phyloP scores from a whole-genome alignment of 1,140 invertebrate genomes.

The Drosophila lowei region DNA sequence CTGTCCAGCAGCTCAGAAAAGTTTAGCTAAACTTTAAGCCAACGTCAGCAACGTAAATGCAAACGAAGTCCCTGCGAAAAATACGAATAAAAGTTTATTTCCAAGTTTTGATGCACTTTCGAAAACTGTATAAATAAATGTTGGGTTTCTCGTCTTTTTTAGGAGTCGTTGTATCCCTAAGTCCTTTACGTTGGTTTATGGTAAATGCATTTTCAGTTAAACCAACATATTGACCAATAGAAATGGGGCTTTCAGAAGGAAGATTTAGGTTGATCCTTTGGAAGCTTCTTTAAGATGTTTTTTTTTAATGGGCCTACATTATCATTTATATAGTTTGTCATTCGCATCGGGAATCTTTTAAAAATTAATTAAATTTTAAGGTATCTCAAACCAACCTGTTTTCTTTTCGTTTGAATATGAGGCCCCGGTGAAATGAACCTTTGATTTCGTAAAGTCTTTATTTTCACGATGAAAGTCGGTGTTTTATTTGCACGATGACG shows the following conservation, averaged over 20 bases:
- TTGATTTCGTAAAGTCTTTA: too few relatives aligned
- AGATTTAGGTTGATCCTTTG: background rate
- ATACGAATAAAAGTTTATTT: slow-evolving; percentile 52
- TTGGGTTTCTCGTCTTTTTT: slow-evolving; percentile 6
- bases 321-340: too few relatives aligned
- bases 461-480: too few relatives aligned
- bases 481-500: too few relatives aligned
- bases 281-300: background rate
- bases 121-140: slow-evolving; percentile 48
- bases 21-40: slow-evolving; percentile 57
- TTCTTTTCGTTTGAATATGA: too few relatives aligned
- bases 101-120: slow-evolving; percentile 51
- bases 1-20: slow-evolving; percentile 59
- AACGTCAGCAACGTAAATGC: slow-evolving; percentile 54
- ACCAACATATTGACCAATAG: slow-evolving; percentile 12
- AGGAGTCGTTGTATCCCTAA: background rate
- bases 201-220: slow-evolving; percentile 9
- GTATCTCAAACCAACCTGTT: too few relatives aligned
- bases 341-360: too few relatives aligned
- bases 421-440: too few relatives aligned
- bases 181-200: background rate
- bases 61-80: slow-evolving; percentile 36
- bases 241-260: background rate
- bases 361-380: too few relatives aligned
- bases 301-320: too few relatives aligned